phyloP scores from a whole-genome alignment of 1,140 invertebrate species.

The Drosophila subpulchrella region DNA sequence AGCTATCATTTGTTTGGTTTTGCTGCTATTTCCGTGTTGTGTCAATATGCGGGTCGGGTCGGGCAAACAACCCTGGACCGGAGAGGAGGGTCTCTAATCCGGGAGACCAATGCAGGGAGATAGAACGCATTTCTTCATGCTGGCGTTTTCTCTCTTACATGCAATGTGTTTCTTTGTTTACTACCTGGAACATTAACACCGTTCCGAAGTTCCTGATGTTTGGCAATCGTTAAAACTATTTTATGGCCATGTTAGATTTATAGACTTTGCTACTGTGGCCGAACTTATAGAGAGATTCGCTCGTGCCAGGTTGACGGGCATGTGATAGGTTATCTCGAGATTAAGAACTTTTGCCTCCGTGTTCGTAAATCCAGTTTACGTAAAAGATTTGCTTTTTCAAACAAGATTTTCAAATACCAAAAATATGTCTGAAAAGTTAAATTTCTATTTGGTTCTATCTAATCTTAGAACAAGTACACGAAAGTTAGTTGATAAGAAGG shows the following conservation, averaged over 20 bases:
- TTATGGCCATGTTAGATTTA: constrained; percentile 30
- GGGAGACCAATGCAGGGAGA: constrained; percentile 19
- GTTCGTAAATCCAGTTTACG: constrained; percentile 44
- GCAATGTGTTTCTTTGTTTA: constrained; percentile 10
- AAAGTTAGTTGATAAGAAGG: constrained; percentile 14
- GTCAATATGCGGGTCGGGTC: constrained; percentile 24
- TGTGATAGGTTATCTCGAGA: constrained; percentile 40
- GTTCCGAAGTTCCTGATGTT: constrained; percentile 7
- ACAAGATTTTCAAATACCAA: neutral
- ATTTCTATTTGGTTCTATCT: constrained; percentile 10
- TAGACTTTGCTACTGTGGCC: constrained; percentile 17
- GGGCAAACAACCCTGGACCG: constrained; percentile 27
- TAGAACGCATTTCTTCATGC: constrained; percentile 1
- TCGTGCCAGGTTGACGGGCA: constrained; percentile 24
- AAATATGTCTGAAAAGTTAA: constrained; percentile 7
- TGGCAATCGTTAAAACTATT: constrained; percentile 17
- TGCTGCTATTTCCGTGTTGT: constrained; percentile 36
- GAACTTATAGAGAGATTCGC: constrained; percentile 4
- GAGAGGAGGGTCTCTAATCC: neutral
- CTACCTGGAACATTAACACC: constrained; percentile 34
- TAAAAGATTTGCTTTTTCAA: constrained; percentile 16
- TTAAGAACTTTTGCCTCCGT: constrained; percentile 19
- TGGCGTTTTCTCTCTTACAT: constrained; percentile 1
- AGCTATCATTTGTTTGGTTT: constrained; percentile 32
- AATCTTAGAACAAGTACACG: constrained; percentile 9